Evolutionary conservation across 2,113 vertebrate genomes (phyloP), one percentile per base, ranked within the genome.

Genomic region (Spheniscus mendiculus): DNA sequence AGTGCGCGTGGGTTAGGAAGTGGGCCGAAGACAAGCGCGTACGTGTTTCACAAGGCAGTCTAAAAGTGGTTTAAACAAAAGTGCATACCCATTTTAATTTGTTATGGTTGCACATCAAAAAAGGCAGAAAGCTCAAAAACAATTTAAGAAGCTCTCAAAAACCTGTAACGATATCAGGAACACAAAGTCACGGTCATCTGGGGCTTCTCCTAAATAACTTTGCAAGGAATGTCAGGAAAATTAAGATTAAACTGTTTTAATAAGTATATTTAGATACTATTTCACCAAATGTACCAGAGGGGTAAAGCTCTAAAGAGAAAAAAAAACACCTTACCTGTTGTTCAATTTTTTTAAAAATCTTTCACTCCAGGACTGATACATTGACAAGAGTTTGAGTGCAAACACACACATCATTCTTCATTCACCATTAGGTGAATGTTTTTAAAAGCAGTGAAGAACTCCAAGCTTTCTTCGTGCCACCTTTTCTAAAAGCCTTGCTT

Each of bases 1-100:
- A 17, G 29, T 0, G 0, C 42, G 45, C 0, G 3, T 19, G 42
- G 26, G 70, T 42, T 32, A 29, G 55, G 65, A 79, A 56, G 16
- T 1, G 23, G 16, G 38, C 56, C 11, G 3, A 70, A 49, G 50
- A 62, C 15, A 23, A 49, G 52, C 4, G 5, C 0, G 0, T 6
- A 6, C 0, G 0, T 23, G 65, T 63, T 76, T 27, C 85, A 90
- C 16, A 7, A 21, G 26, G 34, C 30, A 47, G 32, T 2, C 36
- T 58, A 53, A 50, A 45, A 23, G 7, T 2, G 6, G 17, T 34
- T 71, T n/a, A 40, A 45, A 38, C 12, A 9, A 38, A 38, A 63
- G 21, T 0, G 0, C 2, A 2, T 12, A n/a, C 26, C 5, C 20
- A 26, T 12, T 66, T 32, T 22, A 45, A 27, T 38, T 83, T 52